phyloP scores from a whole-genome alignment of 2,888 invertebrate genomes.

The Dichetophora obliterata region DNA sequence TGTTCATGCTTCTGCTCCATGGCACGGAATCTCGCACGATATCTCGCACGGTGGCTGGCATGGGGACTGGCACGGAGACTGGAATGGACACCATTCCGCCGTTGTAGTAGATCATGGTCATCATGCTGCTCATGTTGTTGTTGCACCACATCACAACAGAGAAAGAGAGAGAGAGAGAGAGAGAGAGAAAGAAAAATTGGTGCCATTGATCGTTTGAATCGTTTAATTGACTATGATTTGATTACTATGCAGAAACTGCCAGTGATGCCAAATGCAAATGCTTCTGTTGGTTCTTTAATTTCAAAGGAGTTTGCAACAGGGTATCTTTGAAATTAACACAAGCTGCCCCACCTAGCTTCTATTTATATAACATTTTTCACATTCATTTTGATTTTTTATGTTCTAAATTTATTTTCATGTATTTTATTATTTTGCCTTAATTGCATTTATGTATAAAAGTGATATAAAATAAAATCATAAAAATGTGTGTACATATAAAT shows the following conservation, averaged over 20 bases:
- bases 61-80: constrained; percentile 34
- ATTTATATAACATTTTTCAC: background rate
- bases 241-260: background rate
- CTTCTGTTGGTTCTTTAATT: background rate
- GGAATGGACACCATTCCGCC: constrained; percentile 21
- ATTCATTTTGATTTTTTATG: background rate
- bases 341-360: background rate
- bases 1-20: constrained; percentile 12
- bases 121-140: constrained; percentile 28
- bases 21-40: constrained; percentile 15
- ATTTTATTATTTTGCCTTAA: background rate
- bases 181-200: background rate
- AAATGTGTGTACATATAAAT: no score
- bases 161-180: constrained; percentile 41
- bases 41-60: constrained; percentile 14
- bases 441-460: background rate
- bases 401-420: background rate
- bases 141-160: constrained; percentile 62
- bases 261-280: background rate
- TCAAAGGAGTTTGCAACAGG: background rate
- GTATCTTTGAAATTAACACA: background rate
- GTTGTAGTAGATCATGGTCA: constrained; percentile 3
- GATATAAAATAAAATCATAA: background rate
- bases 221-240: background rate
- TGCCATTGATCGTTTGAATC: background rate